phyloP scores from a whole-genome alignment of 2,888 invertebrate species.

The Volucella bombylans region DNA sequence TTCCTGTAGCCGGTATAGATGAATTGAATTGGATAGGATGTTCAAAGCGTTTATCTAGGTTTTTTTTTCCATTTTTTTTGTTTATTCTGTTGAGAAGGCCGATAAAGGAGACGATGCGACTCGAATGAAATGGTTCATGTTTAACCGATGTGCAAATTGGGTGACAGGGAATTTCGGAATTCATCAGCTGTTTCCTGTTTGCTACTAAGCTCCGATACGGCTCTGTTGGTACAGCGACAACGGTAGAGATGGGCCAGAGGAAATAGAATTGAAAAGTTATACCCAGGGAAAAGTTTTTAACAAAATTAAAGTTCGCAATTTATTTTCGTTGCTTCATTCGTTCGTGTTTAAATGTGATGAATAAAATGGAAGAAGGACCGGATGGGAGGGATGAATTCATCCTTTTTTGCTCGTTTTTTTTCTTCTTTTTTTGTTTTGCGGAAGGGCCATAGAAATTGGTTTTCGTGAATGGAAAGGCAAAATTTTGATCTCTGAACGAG shows the following conservation, averaged over 20 bases:
- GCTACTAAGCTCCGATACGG: neutral
- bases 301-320: constrained; percentile 63
- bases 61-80: neutral
- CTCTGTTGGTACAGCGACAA: too few species aligned
- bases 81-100: neutral
- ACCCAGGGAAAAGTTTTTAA: constrained; percentile 57
- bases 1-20: constrained; percentile 4
- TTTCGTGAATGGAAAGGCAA: constrained; percentile 39
- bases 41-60: constrained; percentile 8
- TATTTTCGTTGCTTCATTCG: constrained; percentile 36
- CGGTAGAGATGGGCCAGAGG: neutral
- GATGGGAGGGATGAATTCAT: neutral
- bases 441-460: constrained; percentile 23
- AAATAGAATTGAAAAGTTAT: constrained; percentile 40
- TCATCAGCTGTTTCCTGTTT: constrained; percentile 67
- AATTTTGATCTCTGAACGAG: neutral
- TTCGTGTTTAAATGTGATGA: constrained; percentile 9
- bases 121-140: constrained; percentile 38
- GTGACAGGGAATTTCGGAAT: constrained; percentile 66
- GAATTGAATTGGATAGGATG: constrained; percentile 42
- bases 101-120: constrained; percentile 5
- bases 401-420: constrained; percentile 26
- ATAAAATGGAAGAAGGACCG: neutral
- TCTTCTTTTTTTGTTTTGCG: too few species aligned
- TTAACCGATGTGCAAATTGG: constrained; percentile 64